phyloP scores from a whole-genome alignment of 2,888 invertebrate species.

The Ditylenchus weischeri region DNA sequence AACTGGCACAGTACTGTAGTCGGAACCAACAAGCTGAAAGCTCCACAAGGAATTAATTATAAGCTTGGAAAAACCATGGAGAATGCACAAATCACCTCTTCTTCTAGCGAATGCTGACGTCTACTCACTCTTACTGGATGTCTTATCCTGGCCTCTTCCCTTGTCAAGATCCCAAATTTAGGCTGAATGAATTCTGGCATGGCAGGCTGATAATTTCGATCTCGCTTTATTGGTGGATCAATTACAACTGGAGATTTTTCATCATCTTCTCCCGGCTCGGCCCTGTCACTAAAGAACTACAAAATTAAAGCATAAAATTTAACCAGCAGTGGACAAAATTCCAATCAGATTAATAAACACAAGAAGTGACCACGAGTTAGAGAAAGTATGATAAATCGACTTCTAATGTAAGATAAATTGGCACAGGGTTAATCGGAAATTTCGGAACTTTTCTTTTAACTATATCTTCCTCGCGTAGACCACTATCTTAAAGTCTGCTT shows the following conservation, averaged over 20 bases:
- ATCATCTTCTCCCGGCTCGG: neutral
- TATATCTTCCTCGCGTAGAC: too few relatives aligned
- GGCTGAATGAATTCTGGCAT: constrained; percentile 20
- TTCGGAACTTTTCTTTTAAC: too few relatives aligned
- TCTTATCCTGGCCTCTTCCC: constrained; percentile 22
- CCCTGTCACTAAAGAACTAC: too few relatives aligned
- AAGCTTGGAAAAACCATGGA: neutral
- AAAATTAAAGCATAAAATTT: too few relatives aligned
- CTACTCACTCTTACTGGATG: constrained; percentile 15
- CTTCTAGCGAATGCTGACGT: constrained; percentile 12
- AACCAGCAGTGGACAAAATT: too few relatives aligned
- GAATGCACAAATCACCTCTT: constrained; percentile 18
- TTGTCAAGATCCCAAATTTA: constrained; percentile 30
- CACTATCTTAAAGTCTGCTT: too few relatives aligned
- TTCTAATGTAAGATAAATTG: too few relatives aligned
- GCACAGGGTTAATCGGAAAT: too few relatives aligned
- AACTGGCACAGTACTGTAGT: neutral
- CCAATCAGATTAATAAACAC: too few relatives aligned
- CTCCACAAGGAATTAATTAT: neutral
- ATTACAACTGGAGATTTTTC: neutral
- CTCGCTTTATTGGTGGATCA: constrained; percentile 1
- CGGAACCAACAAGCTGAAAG: neutral
- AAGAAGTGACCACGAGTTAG: too few relatives aligned
- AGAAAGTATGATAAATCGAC: too few relatives aligned
- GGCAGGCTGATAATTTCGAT: constrained; percentile 18